A percentile compares a stretch with the other conserved stretches of the same genome.
phyloP scores from a whole-genome alignment of 2,888 invertebrate species.

The Agriopis aurantiaria region DNA sequence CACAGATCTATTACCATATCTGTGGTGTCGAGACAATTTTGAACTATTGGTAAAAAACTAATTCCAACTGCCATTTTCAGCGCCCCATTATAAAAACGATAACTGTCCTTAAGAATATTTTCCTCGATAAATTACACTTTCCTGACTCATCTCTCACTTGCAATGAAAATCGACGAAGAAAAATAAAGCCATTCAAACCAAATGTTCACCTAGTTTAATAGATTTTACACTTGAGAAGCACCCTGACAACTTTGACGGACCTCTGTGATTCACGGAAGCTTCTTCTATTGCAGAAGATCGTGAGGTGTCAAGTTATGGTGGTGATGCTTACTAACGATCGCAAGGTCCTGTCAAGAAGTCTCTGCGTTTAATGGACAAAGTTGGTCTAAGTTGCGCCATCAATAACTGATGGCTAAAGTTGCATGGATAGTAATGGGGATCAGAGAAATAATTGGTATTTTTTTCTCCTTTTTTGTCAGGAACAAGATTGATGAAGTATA shows the following conservation, averaged over 20 bases:
- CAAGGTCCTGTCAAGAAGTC: slow-evolving; percentile 66
- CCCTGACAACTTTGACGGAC: slow-evolving; percentile 55
- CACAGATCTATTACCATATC: too few species aligned
- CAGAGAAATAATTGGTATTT: slow-evolving; percentile 30
- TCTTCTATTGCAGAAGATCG: slow-evolving; percentile 42
- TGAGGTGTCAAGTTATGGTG: slow-evolving; percentile 58
- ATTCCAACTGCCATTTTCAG: slow-evolving; percentile 8
- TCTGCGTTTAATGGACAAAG: slow-evolving; percentile 71
- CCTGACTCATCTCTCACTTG: slow-evolving; percentile 45
- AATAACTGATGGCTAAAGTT: slow-evolving; percentile 75
- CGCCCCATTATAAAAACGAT: slow-evolving; percentile 12
- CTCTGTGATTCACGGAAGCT: slow-evolving; percentile 32
- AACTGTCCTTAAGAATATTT: slow-evolving; percentile 12
- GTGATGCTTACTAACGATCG: slow-evolving; percentile 68
- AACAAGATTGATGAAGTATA: slow-evolving; percentile 23
- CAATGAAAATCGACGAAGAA: slow-evolving; percentile 55
- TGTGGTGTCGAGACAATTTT: too few species aligned
- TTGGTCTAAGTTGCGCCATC: slow-evolving; percentile 72
- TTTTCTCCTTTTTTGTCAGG: slow-evolving; percentile 21
- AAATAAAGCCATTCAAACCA: slow-evolving; percentile 67
- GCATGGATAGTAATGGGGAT: slow-evolving; percentile 47
- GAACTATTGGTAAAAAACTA: neutral
- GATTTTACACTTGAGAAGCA: slow-evolving; percentile 60
- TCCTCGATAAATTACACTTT: slow-evolving; percentile 46
- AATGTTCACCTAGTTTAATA: slow-evolving; percentile 65